phyloP scores from a whole-genome alignment of 2,797 vertebrate species.

The Phalanger gymnotis region DNA sequence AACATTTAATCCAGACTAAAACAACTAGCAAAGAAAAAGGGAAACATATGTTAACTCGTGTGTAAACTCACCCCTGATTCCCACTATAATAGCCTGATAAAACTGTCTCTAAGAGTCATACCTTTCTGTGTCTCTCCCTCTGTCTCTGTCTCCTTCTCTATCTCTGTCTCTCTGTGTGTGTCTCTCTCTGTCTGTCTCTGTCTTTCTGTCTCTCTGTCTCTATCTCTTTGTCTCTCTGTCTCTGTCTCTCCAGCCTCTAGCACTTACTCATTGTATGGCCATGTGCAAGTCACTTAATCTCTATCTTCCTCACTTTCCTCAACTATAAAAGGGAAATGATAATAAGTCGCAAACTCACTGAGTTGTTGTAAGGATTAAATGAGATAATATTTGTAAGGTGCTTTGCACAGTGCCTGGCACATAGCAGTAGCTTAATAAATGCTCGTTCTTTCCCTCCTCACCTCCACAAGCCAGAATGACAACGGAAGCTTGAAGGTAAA shows the following conservation, averaged over 20 bases:
- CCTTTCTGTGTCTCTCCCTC: neutral
- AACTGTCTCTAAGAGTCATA: neutral
- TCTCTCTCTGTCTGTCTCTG: too few species aligned
- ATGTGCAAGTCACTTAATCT: too few species aligned
- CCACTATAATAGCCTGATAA: neutral
- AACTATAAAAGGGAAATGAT: neutral
- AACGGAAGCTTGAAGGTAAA: neutral
- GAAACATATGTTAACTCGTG: neutral
- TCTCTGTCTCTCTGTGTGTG: too few species aligned
- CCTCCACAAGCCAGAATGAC: neutral
- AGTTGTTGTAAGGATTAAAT: neutral
- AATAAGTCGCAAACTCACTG: neutral
- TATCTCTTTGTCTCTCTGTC: too few species aligned
- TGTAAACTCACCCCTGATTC: neutral
- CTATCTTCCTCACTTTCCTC: neutral
- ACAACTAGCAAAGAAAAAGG: neutral
- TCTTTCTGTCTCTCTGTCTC: too few species aligned
- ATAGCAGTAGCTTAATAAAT: neutral
- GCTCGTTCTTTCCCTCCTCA: neutral
- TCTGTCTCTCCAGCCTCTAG: too few species aligned
- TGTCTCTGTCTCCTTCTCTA: too few species aligned
- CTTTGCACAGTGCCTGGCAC: neutral
- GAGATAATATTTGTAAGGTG: neutral
- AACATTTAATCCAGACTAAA: neutral
- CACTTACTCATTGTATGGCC: too few species aligned